phyloP scores from a whole-genome alignment of 1,140 invertebrate species.

The Spodoptera frugiperda region DNA sequence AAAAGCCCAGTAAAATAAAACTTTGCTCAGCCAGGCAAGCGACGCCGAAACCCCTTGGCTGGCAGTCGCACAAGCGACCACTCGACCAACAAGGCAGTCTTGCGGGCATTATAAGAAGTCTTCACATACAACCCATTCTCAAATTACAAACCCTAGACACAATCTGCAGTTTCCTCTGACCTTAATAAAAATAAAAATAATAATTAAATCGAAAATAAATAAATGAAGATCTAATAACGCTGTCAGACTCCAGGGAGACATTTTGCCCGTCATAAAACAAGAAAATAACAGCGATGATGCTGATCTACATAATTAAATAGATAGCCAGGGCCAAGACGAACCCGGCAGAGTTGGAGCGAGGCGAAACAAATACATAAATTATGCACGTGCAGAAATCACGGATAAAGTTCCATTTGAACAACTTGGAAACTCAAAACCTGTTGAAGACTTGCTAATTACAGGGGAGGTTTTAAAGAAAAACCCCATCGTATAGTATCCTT shows the following conservation, averaged over 20 bases:
- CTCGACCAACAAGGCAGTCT: no score
- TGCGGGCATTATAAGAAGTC: no score
- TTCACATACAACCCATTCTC: no score
- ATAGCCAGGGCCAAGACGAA: constrained; percentile 48
- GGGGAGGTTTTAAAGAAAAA: constrained; percentile 31
- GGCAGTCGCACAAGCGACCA: no score
- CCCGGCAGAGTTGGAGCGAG: constrained; percentile 44
- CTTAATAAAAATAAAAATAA: neutral
- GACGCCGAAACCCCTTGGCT: no score
- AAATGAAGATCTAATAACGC: constrained; percentile 45
- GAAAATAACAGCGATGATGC: constrained; percentile 67
- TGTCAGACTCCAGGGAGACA: constrained; percentile 60
- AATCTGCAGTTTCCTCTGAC: neutral
- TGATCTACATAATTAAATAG: constrained; percentile 74
- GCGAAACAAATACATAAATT: constrained; percentile 68
- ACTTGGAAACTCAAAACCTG: constrained; percentile 67
- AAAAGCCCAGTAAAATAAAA: no score
- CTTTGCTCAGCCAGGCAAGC: no score
- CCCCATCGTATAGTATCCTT: no score
- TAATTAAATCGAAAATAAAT: constrained; percentile 22
- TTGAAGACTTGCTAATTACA: constrained; percentile 66
- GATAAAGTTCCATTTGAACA: constrained; percentile 59
- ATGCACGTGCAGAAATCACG: constrained; percentile 70
- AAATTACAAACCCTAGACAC: no score
- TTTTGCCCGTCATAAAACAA: constrained; percentile 67